Evolutionary conservation across 2,797 vertebrate genomes (phyloP), one percentile per base, ranked within the genome.

Genomic region (Gorsachius magnificus): DNA sequence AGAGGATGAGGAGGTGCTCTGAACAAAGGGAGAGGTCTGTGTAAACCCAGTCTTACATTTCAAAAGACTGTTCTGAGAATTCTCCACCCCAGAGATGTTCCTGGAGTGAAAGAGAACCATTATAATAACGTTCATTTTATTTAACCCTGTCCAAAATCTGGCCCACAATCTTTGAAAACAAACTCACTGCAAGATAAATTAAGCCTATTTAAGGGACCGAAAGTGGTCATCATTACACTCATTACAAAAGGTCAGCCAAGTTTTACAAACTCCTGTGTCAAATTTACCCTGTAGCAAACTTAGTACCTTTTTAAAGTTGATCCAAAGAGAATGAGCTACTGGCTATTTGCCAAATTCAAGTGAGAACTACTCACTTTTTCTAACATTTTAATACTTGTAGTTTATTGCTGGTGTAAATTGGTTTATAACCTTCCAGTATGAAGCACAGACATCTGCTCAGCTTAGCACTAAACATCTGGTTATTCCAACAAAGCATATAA

Each of bases 401-500:
- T 89, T 97, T 96, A 96, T 78, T 93, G 91, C 91, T 95, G 93
- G 84, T 83, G 74, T 96, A 98, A 97, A 97, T 97, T 97, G 94
- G 94, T 95, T 98, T 98, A 95, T 95, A 98, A 97, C 96, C 96
- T 98, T 98, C 96, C 95, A 0, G n/a, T 95, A 96, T 91, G 95
- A 96, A 96, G 94, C 94, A 90, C 89, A 97, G 96, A 93, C 97
- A 98, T 98, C 97, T 98, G 97, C 88, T 98, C 97, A 93, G 84
- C 65, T 97, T 96, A 94, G 75, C 83, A 95, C 95, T 95, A 98
- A 98, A 98, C 97, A 98, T 98, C 97, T 98, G 97, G 95, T 97
- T 97, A 97, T 97, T 97, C 95, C 96, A 98, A 95, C 96, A 98
- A 98, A 97, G 96, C 94, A 96, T 94, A 96, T 97, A 96, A 97